Percentiles rank a stretch among this genome's conserved stretches.
Conservation (phyloP, 2,113 vertebrate genomes). For the Pangasianodon gigas region DNA sequence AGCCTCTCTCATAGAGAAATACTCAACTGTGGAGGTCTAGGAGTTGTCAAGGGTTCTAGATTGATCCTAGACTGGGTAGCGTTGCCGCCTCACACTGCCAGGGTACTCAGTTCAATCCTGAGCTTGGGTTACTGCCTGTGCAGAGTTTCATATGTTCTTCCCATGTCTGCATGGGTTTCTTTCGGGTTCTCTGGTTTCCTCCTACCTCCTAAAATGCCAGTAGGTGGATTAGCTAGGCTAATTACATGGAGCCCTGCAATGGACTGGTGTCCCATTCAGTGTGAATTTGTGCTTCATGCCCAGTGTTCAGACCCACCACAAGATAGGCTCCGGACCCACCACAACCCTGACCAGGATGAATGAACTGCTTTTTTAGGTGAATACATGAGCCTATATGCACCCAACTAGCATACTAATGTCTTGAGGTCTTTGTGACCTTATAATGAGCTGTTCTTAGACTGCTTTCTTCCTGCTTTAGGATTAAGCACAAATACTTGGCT, state of each 20-base stretch:
- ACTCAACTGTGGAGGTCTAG: background rate
- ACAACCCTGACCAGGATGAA: background rate
- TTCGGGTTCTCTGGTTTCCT: background rate
- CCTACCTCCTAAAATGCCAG: background rate
- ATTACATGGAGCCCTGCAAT: background rate
- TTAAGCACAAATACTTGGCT: constrained; percentile 7
- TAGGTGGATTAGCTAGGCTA: background rate
- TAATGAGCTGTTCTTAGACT: background rate
- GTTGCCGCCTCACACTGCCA: background rate
- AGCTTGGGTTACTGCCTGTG: background rate
- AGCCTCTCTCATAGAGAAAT: background rate
- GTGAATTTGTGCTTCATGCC: background rate
- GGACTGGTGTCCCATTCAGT: background rate
- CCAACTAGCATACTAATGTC: background rate
- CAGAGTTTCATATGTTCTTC: background rate
- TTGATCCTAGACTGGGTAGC: background rate
- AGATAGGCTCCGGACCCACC: background rate
- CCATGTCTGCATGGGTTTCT: too few relatives aligned
- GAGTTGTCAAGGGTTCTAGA: background rate
- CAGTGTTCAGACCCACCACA: background rate
- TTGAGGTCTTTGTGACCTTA: background rate
- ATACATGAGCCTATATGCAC: background rate
- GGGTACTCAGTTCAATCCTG: background rate
- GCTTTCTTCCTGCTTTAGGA: background rate
- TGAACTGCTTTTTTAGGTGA: background rate